These are phyloP conservation scores for Tapirus indicus DNA, from an alignment of 2,797 vertebrate genomes.

Conservation along the genomic window DNA sequence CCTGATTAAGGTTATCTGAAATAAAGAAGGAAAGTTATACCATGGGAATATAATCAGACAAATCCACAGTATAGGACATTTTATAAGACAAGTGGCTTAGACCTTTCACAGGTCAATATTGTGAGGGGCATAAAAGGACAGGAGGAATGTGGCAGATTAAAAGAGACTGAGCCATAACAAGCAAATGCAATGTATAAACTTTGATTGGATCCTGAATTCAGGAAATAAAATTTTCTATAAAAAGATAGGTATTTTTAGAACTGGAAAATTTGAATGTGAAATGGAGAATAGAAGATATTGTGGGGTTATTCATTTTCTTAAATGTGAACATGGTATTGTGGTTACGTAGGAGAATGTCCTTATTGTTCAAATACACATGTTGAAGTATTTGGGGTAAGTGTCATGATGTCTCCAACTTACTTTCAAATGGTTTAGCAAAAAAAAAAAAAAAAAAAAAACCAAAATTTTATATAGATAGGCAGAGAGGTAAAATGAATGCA, in stretches of 20 bases:
- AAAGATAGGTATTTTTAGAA: background rate
- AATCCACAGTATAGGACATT: background rate
- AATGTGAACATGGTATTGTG: background rate
- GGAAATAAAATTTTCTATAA: background rate
- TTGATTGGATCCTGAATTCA: background rate
- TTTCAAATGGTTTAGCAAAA: conserved; percentile 15
- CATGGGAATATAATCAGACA: background rate
- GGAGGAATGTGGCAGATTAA: background rate
- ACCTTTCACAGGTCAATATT: background rate
- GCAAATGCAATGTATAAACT: background rate
- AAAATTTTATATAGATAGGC: background rate
- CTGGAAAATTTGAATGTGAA: background rate
- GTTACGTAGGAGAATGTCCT: background rate
- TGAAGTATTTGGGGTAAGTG: background rate
- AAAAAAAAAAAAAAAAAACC: background rate
- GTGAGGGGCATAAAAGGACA: background rate
- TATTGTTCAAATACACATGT: background rate
- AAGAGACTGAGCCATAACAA: background rate
- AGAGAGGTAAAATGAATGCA: background rate
- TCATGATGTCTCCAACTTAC: background rate
- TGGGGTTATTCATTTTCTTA: background rate
- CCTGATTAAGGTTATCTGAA: conserved; percentile 67
- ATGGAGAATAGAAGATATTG: background rate
- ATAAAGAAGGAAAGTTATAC: conserved; percentile 53
- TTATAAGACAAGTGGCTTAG: background rate